Conservation (phyloP, 2,113 vertebrate species). For the Coryphaenoides rupestris region DNA sequence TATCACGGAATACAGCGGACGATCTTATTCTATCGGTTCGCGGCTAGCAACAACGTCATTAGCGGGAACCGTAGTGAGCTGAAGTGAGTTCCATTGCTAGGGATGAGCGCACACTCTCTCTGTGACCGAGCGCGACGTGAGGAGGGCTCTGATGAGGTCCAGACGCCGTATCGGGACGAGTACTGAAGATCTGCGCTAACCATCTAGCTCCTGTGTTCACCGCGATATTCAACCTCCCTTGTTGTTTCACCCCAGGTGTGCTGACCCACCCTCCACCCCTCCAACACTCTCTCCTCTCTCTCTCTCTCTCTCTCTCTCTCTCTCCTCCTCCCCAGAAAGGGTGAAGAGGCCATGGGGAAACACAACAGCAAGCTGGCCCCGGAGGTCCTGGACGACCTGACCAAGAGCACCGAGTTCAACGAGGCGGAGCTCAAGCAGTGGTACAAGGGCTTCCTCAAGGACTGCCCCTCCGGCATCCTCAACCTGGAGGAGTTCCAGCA, state of each 20-base stretch:
- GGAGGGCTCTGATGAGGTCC: too few species aligned
- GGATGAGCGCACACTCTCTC: too few species aligned
- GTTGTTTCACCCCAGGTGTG: not conserved
- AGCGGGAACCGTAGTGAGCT: too few species aligned
- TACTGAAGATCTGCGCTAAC: too few species aligned
- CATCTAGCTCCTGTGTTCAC: too few species aligned
- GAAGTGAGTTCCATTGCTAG: too few species aligned
- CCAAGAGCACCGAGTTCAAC: constrained; percentile 93
- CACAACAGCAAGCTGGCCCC: constrained; percentile 97
- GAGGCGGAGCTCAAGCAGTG: constrained; percentile 98
- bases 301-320: not conserved
- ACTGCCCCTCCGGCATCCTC: constrained; percentile 94
- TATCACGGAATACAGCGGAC: too few species aligned
- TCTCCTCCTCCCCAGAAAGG: constrained; percentile 29
- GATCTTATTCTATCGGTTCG: too few species aligned
- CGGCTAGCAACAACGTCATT: too few species aligned
- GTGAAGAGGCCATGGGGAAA: constrained; percentile 83
- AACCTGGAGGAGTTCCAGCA: constrained; percentile 98
- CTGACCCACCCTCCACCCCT: constrained; percentile 14
- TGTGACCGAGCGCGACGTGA: too few species aligned
- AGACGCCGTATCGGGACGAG: too few species aligned
- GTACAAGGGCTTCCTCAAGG: constrained; percentile 99
- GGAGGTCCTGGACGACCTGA: constrained; percentile 93
- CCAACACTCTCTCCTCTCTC: not conserved
- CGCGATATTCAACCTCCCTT: too few species aligned